Evolutionary conservation across 2,888 invertebrate genomes (phyloP).

Genomic region (Drosophila pseudotakahashii): DNA sequence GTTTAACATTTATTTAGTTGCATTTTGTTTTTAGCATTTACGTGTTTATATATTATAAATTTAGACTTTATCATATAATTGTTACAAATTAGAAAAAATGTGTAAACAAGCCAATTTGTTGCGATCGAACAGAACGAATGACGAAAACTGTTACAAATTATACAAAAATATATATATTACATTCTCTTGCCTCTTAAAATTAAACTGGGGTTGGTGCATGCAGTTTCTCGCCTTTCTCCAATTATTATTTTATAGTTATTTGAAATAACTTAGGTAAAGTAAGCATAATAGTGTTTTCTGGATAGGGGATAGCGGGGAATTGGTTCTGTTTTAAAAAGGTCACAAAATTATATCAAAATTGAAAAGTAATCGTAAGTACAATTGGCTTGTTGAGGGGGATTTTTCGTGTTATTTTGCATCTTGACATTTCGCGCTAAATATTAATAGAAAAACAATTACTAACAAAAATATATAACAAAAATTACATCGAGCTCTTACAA

Average conservation of each 20-base stretch:
- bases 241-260: conserved; percentile 76
- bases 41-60: conserved; percentile 63
- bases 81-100: conserved; percentile 60
- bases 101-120: conserved; percentile 56
- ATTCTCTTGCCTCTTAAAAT: conserved; percentile 30
- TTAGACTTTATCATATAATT: conserved; percentile 50
- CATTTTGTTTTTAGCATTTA: conserved; percentile 73
- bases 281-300: conserved; percentile 21
- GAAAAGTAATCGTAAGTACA: conserved; percentile 65
- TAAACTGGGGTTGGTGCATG: conserved; percentile 26
- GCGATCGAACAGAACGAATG: conserved; percentile 34
- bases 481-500: conserved; percentile 62
- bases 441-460: conserved; percentile 79
- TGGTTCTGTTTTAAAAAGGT: conserved; percentile 13
- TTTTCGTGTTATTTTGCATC: conserved; percentile 39
- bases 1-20: conserved; percentile 80
- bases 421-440: conserved; percentile 67
- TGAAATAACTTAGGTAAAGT: conserved; percentile 73
- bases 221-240: conserved; percentile 19
- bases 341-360: conserved; percentile 24
- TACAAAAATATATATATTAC: conserved; percentile 52
- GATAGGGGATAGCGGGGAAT: conserved; percentile 9
- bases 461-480: conserved; percentile 81
- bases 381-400: conserved; percentile 66
- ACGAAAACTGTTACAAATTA: conserved; percentile 22